Evolutionary conservation across 2,888 invertebrate genomes (phyloP).

Genomic region (Ephialtes manifestator): DNA sequence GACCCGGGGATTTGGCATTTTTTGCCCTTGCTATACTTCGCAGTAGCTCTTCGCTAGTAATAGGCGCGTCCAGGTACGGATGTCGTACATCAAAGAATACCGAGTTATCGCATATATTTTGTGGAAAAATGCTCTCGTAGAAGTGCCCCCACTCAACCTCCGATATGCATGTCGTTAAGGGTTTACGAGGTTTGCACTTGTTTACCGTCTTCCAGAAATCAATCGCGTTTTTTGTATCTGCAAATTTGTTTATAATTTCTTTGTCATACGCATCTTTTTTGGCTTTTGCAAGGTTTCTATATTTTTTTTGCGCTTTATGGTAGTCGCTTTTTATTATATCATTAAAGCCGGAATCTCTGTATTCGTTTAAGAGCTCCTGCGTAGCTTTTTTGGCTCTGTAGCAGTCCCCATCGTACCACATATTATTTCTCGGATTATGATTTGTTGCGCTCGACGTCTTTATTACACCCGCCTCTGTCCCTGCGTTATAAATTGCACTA

Average conservation of each 20-base stretch:
- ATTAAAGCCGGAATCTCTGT: background rate
- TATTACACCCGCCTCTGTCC: background rate
- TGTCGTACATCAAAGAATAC: background rate
- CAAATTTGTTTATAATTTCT: slow-evolving; percentile 25
- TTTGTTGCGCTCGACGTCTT: background rate
- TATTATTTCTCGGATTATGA: background rate
- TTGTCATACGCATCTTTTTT: slow-evolving; percentile 7
- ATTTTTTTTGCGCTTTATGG: slow-evolving; percentile 8
- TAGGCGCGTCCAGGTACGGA: slow-evolving; percentile 62
- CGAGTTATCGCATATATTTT: background rate
- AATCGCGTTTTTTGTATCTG: slow-evolving; percentile 7
- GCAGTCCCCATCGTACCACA: slow-evolving; percentile 9
- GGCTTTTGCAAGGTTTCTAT: slow-evolving; percentile 5
- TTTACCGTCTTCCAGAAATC: slow-evolving; percentile 41
- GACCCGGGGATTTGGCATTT: slow-evolving; percentile 21
- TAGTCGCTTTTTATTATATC: background rate
- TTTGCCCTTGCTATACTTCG: background rate
- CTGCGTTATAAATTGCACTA: background rate
- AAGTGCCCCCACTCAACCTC: background rate
- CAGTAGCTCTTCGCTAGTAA: slow-evolving; percentile 55
- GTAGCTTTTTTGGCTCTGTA: background rate
- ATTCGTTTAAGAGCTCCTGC: background rate
- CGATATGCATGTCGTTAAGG: background rate
- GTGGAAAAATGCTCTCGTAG: background rate
- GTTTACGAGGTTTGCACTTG: background rate